Evolutionary conservation across 1,140 invertebrate species (phyloP).

Genomic region (Radopholus similis): DNA sequence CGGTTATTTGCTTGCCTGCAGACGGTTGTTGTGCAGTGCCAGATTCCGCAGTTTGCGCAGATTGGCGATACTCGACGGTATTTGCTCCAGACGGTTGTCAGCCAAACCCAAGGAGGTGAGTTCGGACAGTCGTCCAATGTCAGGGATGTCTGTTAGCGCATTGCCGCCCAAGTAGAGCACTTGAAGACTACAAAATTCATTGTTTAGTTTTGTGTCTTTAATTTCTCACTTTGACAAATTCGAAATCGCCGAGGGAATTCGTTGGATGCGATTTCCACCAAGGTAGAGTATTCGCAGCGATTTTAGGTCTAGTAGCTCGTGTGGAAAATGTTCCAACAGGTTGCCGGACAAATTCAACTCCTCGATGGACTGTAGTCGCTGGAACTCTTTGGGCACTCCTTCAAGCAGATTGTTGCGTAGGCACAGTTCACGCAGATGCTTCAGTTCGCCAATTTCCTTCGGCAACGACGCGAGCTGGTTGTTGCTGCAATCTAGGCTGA

Average conservation of each 20-base stretch:
- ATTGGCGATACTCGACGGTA: slow-evolving; percentile 80
- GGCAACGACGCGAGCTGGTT: slow-evolving; percentile 23
- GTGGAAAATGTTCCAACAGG: slow-evolving; percentile 76
- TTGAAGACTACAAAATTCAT: slow-evolving; percentile 70
- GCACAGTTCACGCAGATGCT: slow-evolving; percentile 72
- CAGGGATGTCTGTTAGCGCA: slow-evolving; percentile 77
- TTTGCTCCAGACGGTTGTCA: slow-evolving; percentile 80
- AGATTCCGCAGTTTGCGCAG: slow-evolving; percentile 80
- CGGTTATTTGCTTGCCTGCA: slow-evolving; percentile 17
- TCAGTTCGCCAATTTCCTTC: slow-evolving; percentile 14
- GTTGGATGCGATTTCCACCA: slow-evolving; percentile 78
- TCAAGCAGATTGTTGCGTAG: slow-evolving; percentile 69
- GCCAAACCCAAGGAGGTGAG: slow-evolving; percentile 81
- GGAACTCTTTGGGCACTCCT: slow-evolving; percentile 95
- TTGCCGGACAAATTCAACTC: slow-evolving; percentile 95
- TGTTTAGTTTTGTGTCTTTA: not conserved
- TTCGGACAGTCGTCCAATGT: slow-evolving; percentile 74
- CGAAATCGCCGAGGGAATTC: slow-evolving; percentile 76
- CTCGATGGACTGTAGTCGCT: slow-evolving; percentile 86
- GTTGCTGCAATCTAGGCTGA: slow-evolving; percentile 37
- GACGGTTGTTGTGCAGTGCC: slow-evolving; percentile 80
- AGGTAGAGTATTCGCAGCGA: slow-evolving; percentile 80
- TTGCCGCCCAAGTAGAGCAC: slow-evolving; percentile 88
- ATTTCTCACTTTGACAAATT: slow-evolving; percentile 65
- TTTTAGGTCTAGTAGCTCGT: slow-evolving; percentile 72